These are phyloP conservation scores for Sebastes glaucus DNA, from an alignment of 2,797 vertebrate genomes.

Conservation along the genomic window DNA sequence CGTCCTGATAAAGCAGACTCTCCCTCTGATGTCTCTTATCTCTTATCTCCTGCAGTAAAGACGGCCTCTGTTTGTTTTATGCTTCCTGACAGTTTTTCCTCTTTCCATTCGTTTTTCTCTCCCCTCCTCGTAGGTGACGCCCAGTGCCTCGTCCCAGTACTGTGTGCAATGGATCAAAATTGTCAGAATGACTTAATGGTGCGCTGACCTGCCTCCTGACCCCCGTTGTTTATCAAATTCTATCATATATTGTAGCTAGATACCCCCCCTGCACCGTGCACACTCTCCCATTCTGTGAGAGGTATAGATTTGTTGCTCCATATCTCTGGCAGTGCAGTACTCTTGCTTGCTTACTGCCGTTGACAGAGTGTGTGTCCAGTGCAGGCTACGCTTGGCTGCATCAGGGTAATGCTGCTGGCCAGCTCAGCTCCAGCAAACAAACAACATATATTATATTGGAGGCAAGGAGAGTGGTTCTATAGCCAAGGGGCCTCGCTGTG, in stretches of 20 bases:
- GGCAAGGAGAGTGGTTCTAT: conserved; percentile 29
- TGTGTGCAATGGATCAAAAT: conserved; percentile 49
- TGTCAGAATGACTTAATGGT: conserved; percentile 63
- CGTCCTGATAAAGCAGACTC: conserved; percentile 56
- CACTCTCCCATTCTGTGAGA: conserved; percentile 37
- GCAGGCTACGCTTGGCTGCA: conserved; percentile 57
- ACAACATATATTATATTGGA: conserved; percentile 56
- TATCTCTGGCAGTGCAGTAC: conserved; percentile 57
- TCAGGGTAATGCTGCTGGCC: conserved; percentile 63
- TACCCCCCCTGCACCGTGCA: not conserved
- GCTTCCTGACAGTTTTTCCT: conserved; percentile 41
- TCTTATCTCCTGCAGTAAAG: conserved; percentile 57
- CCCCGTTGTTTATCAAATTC: conserved; percentile 63
- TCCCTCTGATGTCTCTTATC: conserved; percentile 62
- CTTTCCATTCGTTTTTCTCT: not conserved
- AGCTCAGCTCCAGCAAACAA: conserved; percentile 59
- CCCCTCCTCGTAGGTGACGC: conserved; percentile 11
- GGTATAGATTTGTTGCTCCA: conserved; percentile 69
- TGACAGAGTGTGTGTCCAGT: conserved; percentile 68
- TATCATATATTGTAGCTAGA: conserved; percentile 40
- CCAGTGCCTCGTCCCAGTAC: conserved; percentile 30
- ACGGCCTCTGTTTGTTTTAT: conserved; percentile 53
- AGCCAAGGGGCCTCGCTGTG: conserved; percentile 25
- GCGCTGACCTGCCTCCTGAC: conserved; percentile 50
- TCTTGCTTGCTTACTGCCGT: conserved; percentile 53